A percentile compares a stretch with the other conserved stretches of the same genome.
These are phyloP conservation scores for Pycnonotus jocosus DNA, from an alignment of 2,113 vertebrate species.

Conservation along the genomic window DNA sequence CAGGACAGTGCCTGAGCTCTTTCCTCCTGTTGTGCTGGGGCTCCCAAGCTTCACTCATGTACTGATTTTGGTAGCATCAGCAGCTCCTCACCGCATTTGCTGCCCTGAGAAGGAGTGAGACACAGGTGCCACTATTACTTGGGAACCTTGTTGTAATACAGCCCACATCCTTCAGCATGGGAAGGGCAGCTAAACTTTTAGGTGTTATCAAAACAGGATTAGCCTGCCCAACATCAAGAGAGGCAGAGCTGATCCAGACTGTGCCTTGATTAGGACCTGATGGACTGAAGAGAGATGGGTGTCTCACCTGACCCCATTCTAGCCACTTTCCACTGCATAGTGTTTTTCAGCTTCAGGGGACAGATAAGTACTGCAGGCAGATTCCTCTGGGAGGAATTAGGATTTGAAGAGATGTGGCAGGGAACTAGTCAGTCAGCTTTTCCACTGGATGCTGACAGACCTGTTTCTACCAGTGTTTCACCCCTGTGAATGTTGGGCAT, in stretches of 20 bases:
- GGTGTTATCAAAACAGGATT: neutral
- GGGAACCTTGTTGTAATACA: neutral
- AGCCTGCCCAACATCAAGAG: rapidly evolving
- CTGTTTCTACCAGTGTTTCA: neutral
- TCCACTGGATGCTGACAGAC: neutral
- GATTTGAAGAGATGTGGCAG: neutral
- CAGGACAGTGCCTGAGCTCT: neutral
- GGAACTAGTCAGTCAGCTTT: neutral
- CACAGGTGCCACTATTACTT: neutral
- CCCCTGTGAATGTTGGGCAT: neutral
- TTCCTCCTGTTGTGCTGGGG: neutral
- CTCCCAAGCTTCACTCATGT: neutral
- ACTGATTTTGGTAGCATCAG: neutral
- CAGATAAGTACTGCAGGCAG: neutral
- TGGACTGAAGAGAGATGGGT: neutral
- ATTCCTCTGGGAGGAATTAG: neutral
- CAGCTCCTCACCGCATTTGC: neutral
- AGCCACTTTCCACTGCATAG: neutral
- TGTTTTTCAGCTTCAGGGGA: neutral
- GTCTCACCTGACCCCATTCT: neutral
- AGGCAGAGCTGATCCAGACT: neutral
- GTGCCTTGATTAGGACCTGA: neutral
- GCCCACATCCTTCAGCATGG: neutral
- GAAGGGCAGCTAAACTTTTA: neutral
- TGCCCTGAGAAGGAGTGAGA: neutral